Conservation (phyloP, 1,140 invertebrate species). For the Tyrophagus putrescentiae region DNA sequence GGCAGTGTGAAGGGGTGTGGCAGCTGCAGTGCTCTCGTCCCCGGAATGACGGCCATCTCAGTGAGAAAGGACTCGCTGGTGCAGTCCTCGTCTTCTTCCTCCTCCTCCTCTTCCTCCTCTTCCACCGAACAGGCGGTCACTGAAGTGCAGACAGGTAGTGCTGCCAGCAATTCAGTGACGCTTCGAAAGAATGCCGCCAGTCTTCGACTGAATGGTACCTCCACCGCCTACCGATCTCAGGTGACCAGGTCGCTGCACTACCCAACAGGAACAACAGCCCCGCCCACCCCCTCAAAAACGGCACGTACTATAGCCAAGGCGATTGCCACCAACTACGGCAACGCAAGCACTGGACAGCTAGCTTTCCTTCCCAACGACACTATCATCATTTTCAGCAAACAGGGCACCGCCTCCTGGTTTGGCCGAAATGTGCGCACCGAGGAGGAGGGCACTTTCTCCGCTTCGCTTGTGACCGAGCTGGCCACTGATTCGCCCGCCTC, state of each 20-base stretch:
- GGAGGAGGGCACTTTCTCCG: conserved; percentile 28
- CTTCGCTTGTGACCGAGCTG: conserved; percentile 27
- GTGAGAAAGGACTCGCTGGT: neutral
- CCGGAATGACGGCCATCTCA: neutral
- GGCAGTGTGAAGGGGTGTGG: conserved; percentile 28
- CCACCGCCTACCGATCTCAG: conserved; percentile 2
- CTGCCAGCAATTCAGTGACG: neutral
- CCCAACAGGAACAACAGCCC: neutral
- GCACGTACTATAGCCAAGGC: conserved; percentile 1
- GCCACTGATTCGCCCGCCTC: conserved; percentile 8
- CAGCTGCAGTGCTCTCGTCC: neutral
- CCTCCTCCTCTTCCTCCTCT: too few relatives aligned
- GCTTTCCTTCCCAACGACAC: conserved; percentile 27
- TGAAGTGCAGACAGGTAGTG: neutral
- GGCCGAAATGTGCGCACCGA: conserved; percentile 26
- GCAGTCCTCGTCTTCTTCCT: too few relatives aligned
- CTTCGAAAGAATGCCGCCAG: too few relatives aligned
- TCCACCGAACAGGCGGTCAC: neutral
- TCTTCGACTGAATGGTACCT: neutral
- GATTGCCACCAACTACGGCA: conserved; percentile 10
- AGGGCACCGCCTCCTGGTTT: conserved; percentile 24
- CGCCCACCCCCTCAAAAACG: neutral
- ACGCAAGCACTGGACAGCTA: conserved; percentile 21
- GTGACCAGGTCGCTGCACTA: neutral
- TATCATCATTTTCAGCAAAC: conserved; percentile 27